Percentiles rank a stretch among this genome's conserved stretches.
These are phyloP conservation scores for Desmophyllum pertusum DNA, from an alignment of 92 coral and sea anemone genomes.

Conservation along the genomic window DNA sequence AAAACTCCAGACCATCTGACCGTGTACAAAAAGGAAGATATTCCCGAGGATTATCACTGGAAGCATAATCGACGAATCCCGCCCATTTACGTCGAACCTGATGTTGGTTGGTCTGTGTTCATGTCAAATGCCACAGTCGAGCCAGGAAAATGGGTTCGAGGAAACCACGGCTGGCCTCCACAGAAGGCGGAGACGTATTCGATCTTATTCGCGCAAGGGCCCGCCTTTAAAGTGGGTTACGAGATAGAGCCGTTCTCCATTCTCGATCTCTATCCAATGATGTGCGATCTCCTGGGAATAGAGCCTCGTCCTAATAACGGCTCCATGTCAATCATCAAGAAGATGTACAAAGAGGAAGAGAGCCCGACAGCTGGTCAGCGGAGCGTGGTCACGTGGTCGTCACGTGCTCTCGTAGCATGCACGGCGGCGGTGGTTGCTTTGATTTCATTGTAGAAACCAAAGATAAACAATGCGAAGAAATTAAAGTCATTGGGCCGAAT, in stretches of 20 bases:
- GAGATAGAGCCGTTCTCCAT: slow-evolving; percentile 69
- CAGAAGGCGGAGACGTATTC: slow-evolving; percentile 54
- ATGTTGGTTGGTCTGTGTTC: slow-evolving; percentile 67
- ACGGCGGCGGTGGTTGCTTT: not conserved
- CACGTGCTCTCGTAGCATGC: not conserved
- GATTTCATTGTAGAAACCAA: not conserved
- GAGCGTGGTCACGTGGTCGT: slow-evolving; percentile 17
- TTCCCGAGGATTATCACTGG: slow-evolving; percentile 79
- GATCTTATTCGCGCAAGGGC: slow-evolving; percentile 89
- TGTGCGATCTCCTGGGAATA: slow-evolving; percentile 88
- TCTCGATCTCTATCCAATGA: slow-evolving; percentile 81
- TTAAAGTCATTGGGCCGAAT: too few species aligned
- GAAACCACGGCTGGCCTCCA: slow-evolving; percentile 69
- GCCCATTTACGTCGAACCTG: slow-evolving; percentile 78
- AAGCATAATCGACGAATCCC: slow-evolving; percentile 91
- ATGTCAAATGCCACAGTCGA: slow-evolving; percentile 39
- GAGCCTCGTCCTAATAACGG: slow-evolving; percentile 86
- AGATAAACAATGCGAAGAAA: not conserved
- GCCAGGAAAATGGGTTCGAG: slow-evolving; percentile 38
- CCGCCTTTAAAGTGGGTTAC: slow-evolving; percentile 81
- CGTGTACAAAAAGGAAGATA: slow-evolving; percentile 80
- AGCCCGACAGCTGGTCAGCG: slow-evolving; percentile 16
- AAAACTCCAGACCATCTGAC: slow-evolving; percentile 61
- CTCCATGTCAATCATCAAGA: slow-evolving; percentile 71
- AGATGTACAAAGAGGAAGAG: slow-evolving; percentile 44